A percentile compares a stretch with the other conserved stretches of the same genome.
Conservation (phyloP, 2,113 vertebrate species). For the Clarias magur region DNA sequence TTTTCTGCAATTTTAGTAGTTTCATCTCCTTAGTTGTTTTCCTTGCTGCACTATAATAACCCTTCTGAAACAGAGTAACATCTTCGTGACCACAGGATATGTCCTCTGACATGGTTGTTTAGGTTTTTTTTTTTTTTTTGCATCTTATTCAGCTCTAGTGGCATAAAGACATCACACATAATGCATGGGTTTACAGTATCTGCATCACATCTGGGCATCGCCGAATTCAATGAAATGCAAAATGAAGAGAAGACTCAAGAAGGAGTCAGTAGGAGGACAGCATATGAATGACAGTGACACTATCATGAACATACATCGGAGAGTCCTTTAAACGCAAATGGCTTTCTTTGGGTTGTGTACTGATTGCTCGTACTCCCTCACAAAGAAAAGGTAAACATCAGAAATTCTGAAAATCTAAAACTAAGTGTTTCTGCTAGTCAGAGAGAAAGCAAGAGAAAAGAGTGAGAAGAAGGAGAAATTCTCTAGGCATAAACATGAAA, state of each 20-base stretch:
- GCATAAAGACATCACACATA: neutral
- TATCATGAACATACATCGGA: slow-evolving; percentile 41
- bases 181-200: neutral
- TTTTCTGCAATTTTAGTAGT: no score
- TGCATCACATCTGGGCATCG: neutral
- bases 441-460: neutral
- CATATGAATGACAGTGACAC: slow-evolving; percentile 41
- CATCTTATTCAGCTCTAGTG: neutral
- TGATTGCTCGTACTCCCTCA: neutral
- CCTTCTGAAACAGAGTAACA: no score
- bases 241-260: neutral
- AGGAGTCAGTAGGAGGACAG: slow-evolving; percentile 2
- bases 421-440: neutral
- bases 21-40: no score
- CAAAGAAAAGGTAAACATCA: neutral
- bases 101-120: no score
- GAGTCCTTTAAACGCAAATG: slow-evolving; percentile 21
- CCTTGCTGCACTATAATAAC: no score
- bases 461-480: neutral
- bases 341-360: slow-evolving; percentile 21
- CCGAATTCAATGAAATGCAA: slow-evolving; percentile 1
- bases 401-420: neutral
- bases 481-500: neutral
- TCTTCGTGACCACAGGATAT: no score
- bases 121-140: no score